These are phyloP conservation scores for Eleutherodactylus coqui DNA, from an alignment of 2,797 vertebrate genomes.

Conservation along the genomic window DNA sequence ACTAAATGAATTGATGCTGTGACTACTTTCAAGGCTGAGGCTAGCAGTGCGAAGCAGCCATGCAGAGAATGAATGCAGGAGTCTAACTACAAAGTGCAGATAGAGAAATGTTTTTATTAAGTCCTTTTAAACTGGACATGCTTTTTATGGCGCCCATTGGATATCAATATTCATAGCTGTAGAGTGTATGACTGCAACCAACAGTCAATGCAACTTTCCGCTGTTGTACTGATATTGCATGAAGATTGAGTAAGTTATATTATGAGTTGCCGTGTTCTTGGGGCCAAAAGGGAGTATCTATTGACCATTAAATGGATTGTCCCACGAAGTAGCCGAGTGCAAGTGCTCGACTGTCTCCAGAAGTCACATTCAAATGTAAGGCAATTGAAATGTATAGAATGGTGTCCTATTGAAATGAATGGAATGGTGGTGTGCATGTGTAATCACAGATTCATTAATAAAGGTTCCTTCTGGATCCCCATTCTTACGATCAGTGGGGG, in stretches of 20 bases:
- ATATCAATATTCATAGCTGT: slow-evolving; percentile 22
- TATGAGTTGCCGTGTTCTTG: neutral
- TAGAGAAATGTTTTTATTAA: slow-evolving; percentile 37
- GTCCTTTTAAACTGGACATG: slow-evolving; percentile 35
- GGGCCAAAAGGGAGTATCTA: neutral
- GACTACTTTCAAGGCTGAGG: slow-evolving; percentile 33
- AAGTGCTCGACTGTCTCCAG: too few species aligned
- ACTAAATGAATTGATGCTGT: slow-evolving; percentile 52
- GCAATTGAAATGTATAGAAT: too few species aligned
- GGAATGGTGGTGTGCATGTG: too few species aligned
- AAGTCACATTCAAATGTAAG: too few species aligned
- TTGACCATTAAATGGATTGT: too few species aligned
- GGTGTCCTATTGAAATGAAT: too few species aligned
- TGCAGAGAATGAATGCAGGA: slow-evolving; percentile 38
- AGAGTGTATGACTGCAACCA: neutral
- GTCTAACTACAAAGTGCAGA: slow-evolving; percentile 2
- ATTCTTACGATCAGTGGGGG: too few species aligned
- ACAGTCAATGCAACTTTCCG: neutral
- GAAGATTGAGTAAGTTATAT: neutral
- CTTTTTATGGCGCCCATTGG: neutral
- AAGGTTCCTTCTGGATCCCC: too few species aligned
- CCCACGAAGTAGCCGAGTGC: too few species aligned
- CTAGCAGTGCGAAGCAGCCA: slow-evolving; percentile 21
- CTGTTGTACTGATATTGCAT: neutral
- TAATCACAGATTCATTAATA: too few species aligned